Evolutionary conservation across 92 coral and sea anemone genomes (phyloP).

Genomic region (Meandrina meandrites): DNA sequence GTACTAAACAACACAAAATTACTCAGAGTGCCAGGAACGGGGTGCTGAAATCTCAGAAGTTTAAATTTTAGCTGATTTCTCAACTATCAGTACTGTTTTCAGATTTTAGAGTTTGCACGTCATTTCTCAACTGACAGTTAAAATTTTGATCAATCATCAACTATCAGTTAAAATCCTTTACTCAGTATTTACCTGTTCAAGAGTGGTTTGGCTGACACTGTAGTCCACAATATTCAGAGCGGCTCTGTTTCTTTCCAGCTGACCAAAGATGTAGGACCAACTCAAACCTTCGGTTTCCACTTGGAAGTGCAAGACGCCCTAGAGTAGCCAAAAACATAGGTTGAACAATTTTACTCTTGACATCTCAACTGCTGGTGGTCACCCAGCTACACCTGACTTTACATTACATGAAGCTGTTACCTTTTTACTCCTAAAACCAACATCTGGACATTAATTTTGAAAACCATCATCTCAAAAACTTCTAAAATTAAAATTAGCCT

Average conservation of each 20-base stretch:
- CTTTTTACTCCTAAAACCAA: too few species aligned
- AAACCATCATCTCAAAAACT: too few species aligned
- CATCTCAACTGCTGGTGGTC: neutral
- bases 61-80: too few species aligned
- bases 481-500: too few species aligned
- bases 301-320: constrained; percentile 96
- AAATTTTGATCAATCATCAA: too few species aligned
- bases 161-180: too few species aligned
- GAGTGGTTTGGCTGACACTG: constrained; percentile 96
- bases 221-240: constrained; percentile 85
- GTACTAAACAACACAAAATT: too few species aligned
- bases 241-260: constrained; percentile 80
- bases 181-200: constrained; percentile 81
- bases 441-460: too few species aligned
- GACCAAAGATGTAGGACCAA: constrained; percentile 95
- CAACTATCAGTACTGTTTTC: too few species aligned
- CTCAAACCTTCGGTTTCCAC: constrained; percentile 75
- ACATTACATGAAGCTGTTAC: neutral
- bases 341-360: neutral
- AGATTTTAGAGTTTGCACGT: too few species aligned
- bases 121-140: neutral
- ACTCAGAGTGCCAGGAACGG: too few species aligned
- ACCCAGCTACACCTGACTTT: neutral
- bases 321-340: neutral
- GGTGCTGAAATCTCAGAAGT: too few species aligned